A percentile compares a stretch with the other conserved stretches of the same genome.
These are phyloP conservation scores for Polypterus bichir DNA, from an alignment of 2,113 vertebrate species.

Conservation along the genomic window DNA sequence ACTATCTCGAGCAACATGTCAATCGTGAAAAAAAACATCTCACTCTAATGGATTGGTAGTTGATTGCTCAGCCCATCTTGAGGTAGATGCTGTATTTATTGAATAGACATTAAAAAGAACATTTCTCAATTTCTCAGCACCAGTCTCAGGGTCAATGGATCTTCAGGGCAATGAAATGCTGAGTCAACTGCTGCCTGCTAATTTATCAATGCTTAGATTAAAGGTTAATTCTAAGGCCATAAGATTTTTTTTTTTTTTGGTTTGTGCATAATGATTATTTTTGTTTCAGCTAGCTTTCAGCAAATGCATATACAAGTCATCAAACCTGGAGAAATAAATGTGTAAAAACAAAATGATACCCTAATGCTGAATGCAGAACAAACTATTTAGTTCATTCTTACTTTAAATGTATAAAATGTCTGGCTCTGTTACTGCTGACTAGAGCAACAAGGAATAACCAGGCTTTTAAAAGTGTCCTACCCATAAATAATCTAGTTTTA, in stretches of 20 bases:
- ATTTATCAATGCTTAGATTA: constrained; percentile 57
- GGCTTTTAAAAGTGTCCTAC: too few species aligned
- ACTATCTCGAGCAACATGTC: constrained; percentile 72
- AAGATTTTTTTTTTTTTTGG: constrained; percentile 24
- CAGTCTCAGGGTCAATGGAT: constrained; percentile 84
- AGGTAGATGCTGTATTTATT: constrained; percentile 86
- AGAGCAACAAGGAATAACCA: too few species aligned
- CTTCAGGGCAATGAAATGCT: constrained; percentile 71
- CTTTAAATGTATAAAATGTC: too few species aligned
- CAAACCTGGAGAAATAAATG: too few species aligned
- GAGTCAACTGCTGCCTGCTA: constrained; percentile 69
- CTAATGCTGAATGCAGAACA: too few species aligned
- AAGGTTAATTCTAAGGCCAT: constrained; percentile 58
- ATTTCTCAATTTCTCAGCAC: constrained; percentile 81
- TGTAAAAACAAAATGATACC: too few species aligned
- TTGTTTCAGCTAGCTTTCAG: too few species aligned
- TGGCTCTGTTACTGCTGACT: too few species aligned
- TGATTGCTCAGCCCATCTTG: constrained; percentile 71
- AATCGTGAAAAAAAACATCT: constrained; percentile 66
- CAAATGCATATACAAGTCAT: too few species aligned
- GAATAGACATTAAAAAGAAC: constrained; percentile 88
- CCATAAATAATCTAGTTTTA: too few species aligned
- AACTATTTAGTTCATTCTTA: too few species aligned
- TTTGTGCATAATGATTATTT: too few species aligned
- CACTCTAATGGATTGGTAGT: constrained; percentile 79